Percentiles rank a stretch among this genome's conserved stretches.
phyloP scores from a whole-genome alignment of 1,140 invertebrate species.

The Formica exsecta region DNA sequence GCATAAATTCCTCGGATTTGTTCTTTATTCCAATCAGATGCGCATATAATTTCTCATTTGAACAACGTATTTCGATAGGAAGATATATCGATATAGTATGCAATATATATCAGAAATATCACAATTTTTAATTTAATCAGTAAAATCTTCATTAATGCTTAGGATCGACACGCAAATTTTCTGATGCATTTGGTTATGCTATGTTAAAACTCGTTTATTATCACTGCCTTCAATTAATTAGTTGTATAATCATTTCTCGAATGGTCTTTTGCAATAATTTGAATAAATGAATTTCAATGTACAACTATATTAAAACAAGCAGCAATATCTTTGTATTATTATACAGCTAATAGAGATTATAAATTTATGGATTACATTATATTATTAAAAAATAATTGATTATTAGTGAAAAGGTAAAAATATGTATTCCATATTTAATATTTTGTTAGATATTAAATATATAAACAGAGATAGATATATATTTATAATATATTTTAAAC shows the following conservation, averaged over 20 bases:
- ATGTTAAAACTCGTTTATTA: slow-evolving; percentile 7
- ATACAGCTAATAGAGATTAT: background rate
- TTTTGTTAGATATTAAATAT: too few species aligned
- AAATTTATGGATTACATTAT: slow-evolving; percentile 13
- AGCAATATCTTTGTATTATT: slow-evolving; percentile 34
- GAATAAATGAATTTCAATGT: background rate
- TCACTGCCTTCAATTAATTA: slow-evolving; percentile 7
- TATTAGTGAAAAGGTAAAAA: background rate
- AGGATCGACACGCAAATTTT: background rate
- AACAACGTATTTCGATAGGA: background rate
- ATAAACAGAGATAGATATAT: too few species aligned
- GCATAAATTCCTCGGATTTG: background rate
- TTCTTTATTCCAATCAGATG: background rate
- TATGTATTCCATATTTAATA: too few species aligned
- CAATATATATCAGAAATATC: background rate
- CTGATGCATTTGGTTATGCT: too few species aligned
- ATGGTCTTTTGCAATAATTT: background rate
- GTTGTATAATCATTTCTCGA: background rate
- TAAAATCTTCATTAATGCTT: background rate
- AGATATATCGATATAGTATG: too few species aligned
- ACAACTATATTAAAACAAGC: background rate
- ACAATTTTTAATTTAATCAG: background rate
- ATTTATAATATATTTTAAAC: too few species aligned
- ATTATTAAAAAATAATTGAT: background rate
- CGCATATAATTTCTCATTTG: slow-evolving; percentile 8